phyloP scores from a whole-genome alignment of 1,140 invertebrate genomes.

The Apis cerana region DNA sequence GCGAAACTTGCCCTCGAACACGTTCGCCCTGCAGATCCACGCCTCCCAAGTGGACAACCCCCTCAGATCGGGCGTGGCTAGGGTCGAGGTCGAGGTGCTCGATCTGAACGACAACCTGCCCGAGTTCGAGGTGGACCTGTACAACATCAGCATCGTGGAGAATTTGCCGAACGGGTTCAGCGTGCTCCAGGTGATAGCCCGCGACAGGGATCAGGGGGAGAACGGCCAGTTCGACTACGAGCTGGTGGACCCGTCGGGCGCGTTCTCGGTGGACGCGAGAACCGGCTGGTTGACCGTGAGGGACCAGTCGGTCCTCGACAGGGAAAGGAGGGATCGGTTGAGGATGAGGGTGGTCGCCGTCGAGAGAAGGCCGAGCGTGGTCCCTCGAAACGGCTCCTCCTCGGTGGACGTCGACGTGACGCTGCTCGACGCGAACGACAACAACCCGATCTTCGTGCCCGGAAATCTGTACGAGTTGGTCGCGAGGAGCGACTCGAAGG shows the following conservation, averaged over 20 bases:
- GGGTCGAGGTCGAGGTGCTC: slow-evolving; percentile 89
- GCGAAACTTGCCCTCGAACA: slow-evolving; percentile 85
- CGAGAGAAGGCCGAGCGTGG: slow-evolving; percentile 86
- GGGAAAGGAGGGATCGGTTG: slow-evolving; percentile 87
- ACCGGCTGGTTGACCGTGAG: slow-evolving; percentile 92
- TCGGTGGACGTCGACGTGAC: slow-evolving; percentile 90
- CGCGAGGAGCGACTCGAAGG: slow-evolving; percentile 85
- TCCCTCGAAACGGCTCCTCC: slow-evolving; percentile 76
- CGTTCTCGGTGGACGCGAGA: too few species aligned
- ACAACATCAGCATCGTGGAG: slow-evolving; percentile 95
- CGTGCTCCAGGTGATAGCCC: slow-evolving; percentile 85
- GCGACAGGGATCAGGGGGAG: slow-evolving; percentile 90
- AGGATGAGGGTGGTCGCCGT: slow-evolving; percentile 88
- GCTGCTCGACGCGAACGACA: slow-evolving; percentile 92
- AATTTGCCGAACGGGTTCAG: slow-evolving; percentile 92
- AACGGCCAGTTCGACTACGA: slow-evolving; percentile 92
- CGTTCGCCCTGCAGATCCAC: slow-evolving; percentile 89
- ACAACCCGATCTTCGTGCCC: slow-evolving; percentile 91
- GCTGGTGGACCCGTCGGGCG: slow-evolving; percentile 70
- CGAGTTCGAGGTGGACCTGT: slow-evolving; percentile 92
- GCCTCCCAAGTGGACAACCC: slow-evolving; percentile 89
- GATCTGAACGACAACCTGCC: slow-evolving; percentile 93
- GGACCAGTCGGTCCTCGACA: slow-evolving; percentile 89
- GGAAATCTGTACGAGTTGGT: slow-evolving; percentile 91
- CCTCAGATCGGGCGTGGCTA: slow-evolving; percentile 86